Evolutionary conservation across 64 coral and sea anemone genomes (phyloP).

Genomic region (Orbicella faveolata): DNA sequence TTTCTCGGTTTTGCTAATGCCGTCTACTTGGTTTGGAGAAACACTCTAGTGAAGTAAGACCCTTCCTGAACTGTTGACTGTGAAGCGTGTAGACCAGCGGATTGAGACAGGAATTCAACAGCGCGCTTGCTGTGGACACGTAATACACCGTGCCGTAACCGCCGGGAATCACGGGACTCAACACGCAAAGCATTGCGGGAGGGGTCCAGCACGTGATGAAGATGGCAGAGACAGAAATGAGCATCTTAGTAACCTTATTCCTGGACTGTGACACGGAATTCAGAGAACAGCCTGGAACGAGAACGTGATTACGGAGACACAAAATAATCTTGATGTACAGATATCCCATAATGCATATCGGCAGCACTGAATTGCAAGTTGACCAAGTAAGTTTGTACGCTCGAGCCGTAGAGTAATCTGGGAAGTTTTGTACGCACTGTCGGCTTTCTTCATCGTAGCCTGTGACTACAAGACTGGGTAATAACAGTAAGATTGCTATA

Average conservation of each 20-base stretch:
- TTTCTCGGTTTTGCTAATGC: not conserved
- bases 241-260: conserved; percentile 43
- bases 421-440: not conserved
- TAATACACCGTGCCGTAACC: not conserved
- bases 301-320: not conserved
- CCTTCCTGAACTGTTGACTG: conserved; percentile 38
- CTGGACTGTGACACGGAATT: not conserved
- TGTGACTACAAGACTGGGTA: not conserved
- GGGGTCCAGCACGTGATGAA: conserved; percentile 44
- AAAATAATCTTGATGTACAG: conserved; percentile 34
- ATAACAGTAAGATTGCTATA: not conserved
- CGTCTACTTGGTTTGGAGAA: not conserved
- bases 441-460: not conserved
- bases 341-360: conserved; percentile 49
- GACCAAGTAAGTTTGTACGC: not conserved
- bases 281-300: not conserved
- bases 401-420: not conserved
- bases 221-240: conserved; percentile 38
- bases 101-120: conserved; percentile 46
- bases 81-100: conserved; percentile 56
- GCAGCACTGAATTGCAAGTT: not conserved
- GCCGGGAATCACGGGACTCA: conserved; percentile 8
- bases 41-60: not conserved
- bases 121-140: not conserved
- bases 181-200: not conserved